Evolutionary conservation across 2,888 invertebrate species (phyloP), one percentile per base, ranked within the genome.

Genomic region (Caenorhabditis becei): DNA sequence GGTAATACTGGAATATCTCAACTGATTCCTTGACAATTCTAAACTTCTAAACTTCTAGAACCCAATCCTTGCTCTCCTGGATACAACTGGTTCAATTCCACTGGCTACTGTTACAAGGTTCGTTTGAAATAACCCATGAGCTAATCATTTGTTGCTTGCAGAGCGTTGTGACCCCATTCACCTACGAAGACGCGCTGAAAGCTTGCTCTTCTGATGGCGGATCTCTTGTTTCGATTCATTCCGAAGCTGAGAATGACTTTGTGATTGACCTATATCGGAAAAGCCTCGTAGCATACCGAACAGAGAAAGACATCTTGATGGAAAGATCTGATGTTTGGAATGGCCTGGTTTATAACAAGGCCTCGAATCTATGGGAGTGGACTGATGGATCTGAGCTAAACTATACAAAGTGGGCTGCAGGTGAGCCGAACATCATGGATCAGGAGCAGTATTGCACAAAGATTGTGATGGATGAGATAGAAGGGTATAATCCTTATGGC

Each of bases 211-310:
- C 26, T 14, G 24, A 23, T 5, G 53, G 20, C 14, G 65, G 5
- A 7, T 4, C 51, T 3, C 24, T 65, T 3, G 28, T 51, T 18
- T 65, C 65, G 10, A 65, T 65, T n/a, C 65, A 65, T 20, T 28
- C 28, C 2, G 10, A 65, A 51, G 53, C 24, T 11, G 65, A 65
- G 35, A 44, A 53, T 7, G 51, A 65, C 24, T 49, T 65, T 18
- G 28, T 53, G 4, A 26, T 51, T 2, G 32, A 51, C 24, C 20
- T 20, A n/a, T 61, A 18, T 18, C 20, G 16, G 10, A 37, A 61
- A 5, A 18, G 18, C 11, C 14, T 35, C 11, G 49, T 10, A 16
- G 16, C 2, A 3, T 20, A 49, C 20, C 2, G 49, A 23, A 23
- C 3, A 23, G 11, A 18, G 5, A 16, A 3, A 8, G 23, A 49